These are phyloP conservation scores for Agapornis roseicollis DNA, from an alignment of 2,113 vertebrate genomes.

Conservation along the genomic window DNA sequence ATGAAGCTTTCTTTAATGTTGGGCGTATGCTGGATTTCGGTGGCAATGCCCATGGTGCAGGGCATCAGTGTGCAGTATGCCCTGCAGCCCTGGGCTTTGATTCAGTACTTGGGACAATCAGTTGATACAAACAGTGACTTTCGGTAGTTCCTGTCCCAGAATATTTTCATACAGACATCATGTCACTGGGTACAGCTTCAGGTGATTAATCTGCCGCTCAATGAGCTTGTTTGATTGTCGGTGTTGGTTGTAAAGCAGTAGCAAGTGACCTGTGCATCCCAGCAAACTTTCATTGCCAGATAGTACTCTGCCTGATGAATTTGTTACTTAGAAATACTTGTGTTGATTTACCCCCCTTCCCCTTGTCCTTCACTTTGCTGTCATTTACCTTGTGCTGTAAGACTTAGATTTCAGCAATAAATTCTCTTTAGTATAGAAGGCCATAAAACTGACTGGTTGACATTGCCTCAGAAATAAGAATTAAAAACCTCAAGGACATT, in stretches of 20 bases:
- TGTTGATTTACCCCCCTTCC: background rate
- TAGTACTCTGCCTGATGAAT: background rate
- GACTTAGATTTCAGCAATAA: background rate
- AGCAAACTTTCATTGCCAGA: background rate
- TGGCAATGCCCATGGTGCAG: fast-evolving
- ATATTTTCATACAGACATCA: background rate
- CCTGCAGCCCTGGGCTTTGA: background rate
- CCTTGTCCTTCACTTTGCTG: background rate
- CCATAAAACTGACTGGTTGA: background rate
- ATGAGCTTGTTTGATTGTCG: background rate
- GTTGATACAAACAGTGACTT: background rate
- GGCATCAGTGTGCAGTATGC: fast-evolving
- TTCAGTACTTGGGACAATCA: fast-evolving
- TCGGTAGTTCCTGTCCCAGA: background rate
- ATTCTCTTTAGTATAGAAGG: background rate
- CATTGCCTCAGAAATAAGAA: background rate
- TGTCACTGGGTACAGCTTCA: background rate
- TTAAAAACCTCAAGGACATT: background rate
- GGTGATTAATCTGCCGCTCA: background rate
- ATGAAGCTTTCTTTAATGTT: background rate
- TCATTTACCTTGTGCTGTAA: background rate
- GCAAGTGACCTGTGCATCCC: background rate
- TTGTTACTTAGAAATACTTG: background rate
- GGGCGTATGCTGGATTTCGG: background rate
- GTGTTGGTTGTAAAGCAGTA: background rate